Evolutionary conservation across 2,113 vertebrate species (phyloP), one percentile per base, ranked within the genome.

Genomic region (Neolamprologus longior): DNA sequence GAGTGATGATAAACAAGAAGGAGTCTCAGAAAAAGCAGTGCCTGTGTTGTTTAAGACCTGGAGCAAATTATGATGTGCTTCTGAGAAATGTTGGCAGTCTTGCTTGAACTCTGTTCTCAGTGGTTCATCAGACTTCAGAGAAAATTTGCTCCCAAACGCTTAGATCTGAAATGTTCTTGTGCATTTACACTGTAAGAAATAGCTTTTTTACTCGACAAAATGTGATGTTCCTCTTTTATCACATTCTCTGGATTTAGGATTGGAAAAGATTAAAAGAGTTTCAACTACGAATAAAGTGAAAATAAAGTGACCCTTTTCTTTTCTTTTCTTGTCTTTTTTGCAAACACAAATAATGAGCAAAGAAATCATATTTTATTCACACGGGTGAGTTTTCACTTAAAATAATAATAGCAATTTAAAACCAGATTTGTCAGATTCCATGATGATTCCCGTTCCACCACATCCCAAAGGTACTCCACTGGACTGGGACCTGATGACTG

Each of bases 21-120:
- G 19, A 81, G n/a, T 80, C 5, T 79, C 90, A 93, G 84, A 33
- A 47, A 85, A 86, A 57, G 47, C 87, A 90, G 88, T 0, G 26
- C 3, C 24, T 4, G 33, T 40, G 86, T 82, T 47, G 31, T 89
- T 81, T 87, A 12, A 66, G 61, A 86, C 47, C 26, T 24, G 6
- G 9, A 82, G 55, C 61, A 5, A 90, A 86, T 91, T 84, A 84
- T 35, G 80, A 88, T 52, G 88, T 91, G 89, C 63, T 40, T 42
- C 17, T 53, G 47, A 88, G 84, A 92, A 85, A 86, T 82, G 80
- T 80, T 83, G 85, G 80, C 66, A 3, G 89, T 87, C 68, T 52
- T 53, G 79, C 66, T 58, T 91, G 88, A 94, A 91, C 90, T 94
- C 82, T 54, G 53, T 83, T 86, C 68, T 71, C 33, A 17, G 6